phyloP scores from a whole-genome alignment of 2,797 vertebrate species.

The Coregonus ussuriensis region DNA sequence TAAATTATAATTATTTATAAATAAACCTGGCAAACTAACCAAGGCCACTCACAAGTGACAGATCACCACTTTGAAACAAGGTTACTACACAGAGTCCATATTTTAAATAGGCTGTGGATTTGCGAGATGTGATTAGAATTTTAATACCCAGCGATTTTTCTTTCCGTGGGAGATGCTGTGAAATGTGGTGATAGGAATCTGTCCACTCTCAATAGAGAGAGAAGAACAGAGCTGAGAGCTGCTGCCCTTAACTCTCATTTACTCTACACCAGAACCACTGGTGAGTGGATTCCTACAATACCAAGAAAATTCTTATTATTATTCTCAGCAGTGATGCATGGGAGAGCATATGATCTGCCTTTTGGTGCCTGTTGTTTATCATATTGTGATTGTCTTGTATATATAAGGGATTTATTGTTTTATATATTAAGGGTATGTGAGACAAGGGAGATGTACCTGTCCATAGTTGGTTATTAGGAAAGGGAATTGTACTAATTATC shows the following conservation, averaged over 20 bases:
- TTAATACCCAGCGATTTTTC: constrained; percentile 59
- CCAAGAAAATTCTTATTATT: constrained; percentile 60
- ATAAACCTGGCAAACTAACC: not conserved
- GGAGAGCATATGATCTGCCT: no score
- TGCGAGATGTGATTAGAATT: constrained; percentile 55
- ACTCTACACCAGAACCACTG: constrained; percentile 40
- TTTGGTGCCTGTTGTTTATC: no score
- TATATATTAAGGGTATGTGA: no score
- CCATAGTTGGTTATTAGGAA: no score
- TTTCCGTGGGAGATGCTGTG: constrained; percentile 50
- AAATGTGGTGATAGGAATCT: constrained; percentile 55
- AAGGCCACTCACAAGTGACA: not conserved
- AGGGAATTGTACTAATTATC: no score
- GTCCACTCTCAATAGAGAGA: constrained; percentile 49
- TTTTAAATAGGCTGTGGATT: constrained; percentile 33
- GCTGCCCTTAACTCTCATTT: constrained; percentile 48
- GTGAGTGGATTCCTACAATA: constrained; percentile 66
- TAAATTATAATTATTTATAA: not conserved
- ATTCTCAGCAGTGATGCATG: constrained; percentile 25
- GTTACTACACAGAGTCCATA: constrained; percentile 13
- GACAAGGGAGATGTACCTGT: no score
- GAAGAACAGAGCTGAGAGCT: constrained; percentile 59
- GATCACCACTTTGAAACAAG: not conserved
- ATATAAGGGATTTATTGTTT: no score
- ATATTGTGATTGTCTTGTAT: no score